Base-by-base conservation (phyloP, 2,888 invertebrate species). In the Cataglyphis livida region DNA sequence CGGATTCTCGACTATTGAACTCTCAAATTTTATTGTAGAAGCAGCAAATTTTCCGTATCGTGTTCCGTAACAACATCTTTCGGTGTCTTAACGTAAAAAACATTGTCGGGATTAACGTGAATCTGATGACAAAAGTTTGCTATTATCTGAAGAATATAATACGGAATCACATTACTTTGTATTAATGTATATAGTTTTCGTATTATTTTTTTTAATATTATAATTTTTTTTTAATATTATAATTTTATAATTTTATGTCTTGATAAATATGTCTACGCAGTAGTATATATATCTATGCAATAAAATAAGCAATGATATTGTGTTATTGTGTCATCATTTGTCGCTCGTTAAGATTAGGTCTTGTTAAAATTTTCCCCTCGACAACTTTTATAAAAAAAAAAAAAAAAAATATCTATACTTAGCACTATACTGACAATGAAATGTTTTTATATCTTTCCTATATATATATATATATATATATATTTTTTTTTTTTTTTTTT, bases 201-300 rank as follows among this genome's bases (percentile, higher is more conserved):
- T 28, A 57, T 61, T 28, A 48, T 28, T 62, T 32, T 5, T 38
- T 68, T 48, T 44, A 62, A 65, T 38, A 38, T 21, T 32, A 44
- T 44, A 62, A 64, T 75, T 64, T 48, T 48, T 21, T 21, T 21
- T 21, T 21, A 21, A 0, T 21, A 21, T 48, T 48, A 44, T 44
- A 62, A 65, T 38, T 68, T 21, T 32, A 44, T 44, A 62, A 64
- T 75, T 64, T 48, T 48, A 65, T 7, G 15, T 44, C n/a, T 18
- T 2, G 18, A 65, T 41, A 73, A 38, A 28, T n/a, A 25, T 71
- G 25, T 61, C 6, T 12, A 18, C 6, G 18, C 44, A 48, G 15
- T 48, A 48, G 6, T 10, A 18, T 74, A 65, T 25, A 25, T 25
- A 25, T 25, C 25, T 25, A 75, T 41, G 35, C 21, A 10, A 25